These are phyloP conservation scores for Catagonus wagneri DNA, from an alignment of 2,113 vertebrate genomes.

Conservation along the genomic window DNA sequence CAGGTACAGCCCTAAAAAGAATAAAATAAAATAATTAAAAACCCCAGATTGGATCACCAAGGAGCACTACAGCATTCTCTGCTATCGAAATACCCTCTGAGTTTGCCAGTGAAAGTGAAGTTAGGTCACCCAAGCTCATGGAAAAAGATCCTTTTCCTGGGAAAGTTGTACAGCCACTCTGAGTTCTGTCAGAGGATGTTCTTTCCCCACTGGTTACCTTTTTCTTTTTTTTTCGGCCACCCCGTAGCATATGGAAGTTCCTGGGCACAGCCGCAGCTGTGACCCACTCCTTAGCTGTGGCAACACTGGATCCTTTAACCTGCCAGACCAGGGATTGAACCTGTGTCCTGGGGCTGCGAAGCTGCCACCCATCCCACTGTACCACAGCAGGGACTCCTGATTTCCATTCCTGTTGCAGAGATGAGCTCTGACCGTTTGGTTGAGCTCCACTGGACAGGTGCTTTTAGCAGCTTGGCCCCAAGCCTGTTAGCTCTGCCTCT, in stretches of 20 bases:
- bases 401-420: background rate
- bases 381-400: too few relatives aligned
- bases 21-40: too few relatives aligned
- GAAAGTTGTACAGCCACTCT: background rate
- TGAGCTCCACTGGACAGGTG: too few relatives aligned
- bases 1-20: too few relatives aligned
- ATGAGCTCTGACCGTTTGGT: background rate
- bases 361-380: too few relatives aligned
- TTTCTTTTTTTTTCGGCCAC: too few relatives aligned
- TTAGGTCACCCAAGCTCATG: background rate
- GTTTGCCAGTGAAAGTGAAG: background rate
- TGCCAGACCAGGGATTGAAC: too few relatives aligned
- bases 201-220: background rate
- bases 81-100: background rate
- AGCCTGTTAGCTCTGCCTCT: background rate
- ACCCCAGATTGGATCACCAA: background rate
- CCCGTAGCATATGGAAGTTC: too few relatives aligned
- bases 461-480: background rate
- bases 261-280: too few relatives aligned
- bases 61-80: background rate
- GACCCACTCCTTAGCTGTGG: too few relatives aligned
- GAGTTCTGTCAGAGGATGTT: background rate
- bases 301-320: too few relatives aligned
- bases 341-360: too few relatives aligned
- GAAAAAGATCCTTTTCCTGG: background rate